Percentiles rank a stretch among this genome's conserved stretches.
phyloP scores from a whole-genome alignment of 2,888 invertebrate species.

The Hydrotaea cyrtoneurina region DNA sequence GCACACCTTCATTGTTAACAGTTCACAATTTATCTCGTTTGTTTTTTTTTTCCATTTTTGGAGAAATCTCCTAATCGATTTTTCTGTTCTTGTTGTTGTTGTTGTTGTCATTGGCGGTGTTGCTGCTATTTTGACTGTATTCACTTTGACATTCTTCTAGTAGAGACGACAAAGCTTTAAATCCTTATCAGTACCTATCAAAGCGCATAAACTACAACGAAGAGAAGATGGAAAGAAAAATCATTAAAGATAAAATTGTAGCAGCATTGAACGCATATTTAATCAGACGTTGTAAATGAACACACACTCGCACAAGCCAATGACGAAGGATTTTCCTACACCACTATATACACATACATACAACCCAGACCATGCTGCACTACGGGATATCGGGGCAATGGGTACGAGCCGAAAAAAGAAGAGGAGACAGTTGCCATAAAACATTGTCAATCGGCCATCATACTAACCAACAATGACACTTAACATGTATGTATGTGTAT shows the following conservation, averaged over 20 bases:
- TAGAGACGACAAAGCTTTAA: conserved; percentile 4
- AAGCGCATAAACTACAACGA: conserved; percentile 7
- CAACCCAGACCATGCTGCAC: too few species aligned
- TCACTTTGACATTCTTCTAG: neutral
- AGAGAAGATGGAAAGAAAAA: conserved; percentile 13
- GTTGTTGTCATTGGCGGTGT: neutral
- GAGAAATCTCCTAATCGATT: conserved; percentile 38
- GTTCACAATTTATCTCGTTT: conserved; percentile 28
- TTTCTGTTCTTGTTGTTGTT: conserved; percentile 5
- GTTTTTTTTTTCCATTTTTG: neutral
- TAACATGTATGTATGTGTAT: conserved; percentile 1
- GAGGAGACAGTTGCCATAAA: conserved; percentile 38
- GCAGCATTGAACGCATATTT: conserved; percentile 37
- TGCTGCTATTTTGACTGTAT: neutral
- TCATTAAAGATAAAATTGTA: conserved; percentile 27
- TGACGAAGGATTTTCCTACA: too few species aligned
- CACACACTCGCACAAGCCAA: neutral
- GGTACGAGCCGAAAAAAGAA: neutral
- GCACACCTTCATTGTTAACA: conserved; percentile 25
- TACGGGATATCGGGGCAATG: neutral
- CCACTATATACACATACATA: too few species aligned
- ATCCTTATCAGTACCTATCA: conserved; percentile 25
- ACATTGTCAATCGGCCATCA: conserved; percentile 49
- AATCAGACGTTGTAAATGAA: conserved; percentile 37
- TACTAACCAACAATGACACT: conserved; percentile 40